Evolutionary conservation across 2,113 vertebrate species (phyloP).

Genomic region (Melanotaenia duboulayi): DNA sequence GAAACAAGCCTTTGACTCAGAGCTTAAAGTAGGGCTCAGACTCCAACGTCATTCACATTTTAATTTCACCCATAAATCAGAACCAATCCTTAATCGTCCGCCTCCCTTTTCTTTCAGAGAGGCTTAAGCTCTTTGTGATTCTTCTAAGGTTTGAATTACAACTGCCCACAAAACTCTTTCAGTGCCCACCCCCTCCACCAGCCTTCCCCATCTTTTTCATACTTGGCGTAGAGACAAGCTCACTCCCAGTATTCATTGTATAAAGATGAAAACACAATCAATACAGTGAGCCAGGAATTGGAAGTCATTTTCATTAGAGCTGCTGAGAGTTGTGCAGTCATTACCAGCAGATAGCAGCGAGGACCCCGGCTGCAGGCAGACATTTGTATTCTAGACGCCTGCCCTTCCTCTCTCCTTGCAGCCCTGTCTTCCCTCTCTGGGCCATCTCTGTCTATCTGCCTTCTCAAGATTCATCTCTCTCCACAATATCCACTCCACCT

Average conservation of each 20-base stretch:
- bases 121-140: conserved; percentile 26
- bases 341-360: conserved; percentile 76
- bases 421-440: conserved; percentile 52
- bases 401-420: conserved; percentile 74
- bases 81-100: conserved; percentile 4
- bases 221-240: conserved; percentile 66
- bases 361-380: conserved; percentile 61
- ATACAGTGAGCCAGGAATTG: conserved; percentile 82
- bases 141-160: conserved; percentile 32
- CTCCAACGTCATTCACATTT: neutral
- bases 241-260: conserved; percentile 77
- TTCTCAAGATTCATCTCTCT: conserved; percentile 26
- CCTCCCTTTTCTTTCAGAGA: conserved; percentile 1
- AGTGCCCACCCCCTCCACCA: neutral
- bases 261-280: conserved; percentile 85
- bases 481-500: conserved; percentile 33
- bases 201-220: conserved; percentile 38
- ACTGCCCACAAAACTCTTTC: conserved; percentile 20
- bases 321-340: conserved; percentile 78
- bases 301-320: conserved; percentile 85
- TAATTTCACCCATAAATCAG: neutral
- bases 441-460: conserved; percentile 54
- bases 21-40: neutral
- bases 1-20: neutral
- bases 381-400: conserved; percentile 81